Conservation (phyloP, 2,888 invertebrate genomes). For the Atrina japonica region DNA sequence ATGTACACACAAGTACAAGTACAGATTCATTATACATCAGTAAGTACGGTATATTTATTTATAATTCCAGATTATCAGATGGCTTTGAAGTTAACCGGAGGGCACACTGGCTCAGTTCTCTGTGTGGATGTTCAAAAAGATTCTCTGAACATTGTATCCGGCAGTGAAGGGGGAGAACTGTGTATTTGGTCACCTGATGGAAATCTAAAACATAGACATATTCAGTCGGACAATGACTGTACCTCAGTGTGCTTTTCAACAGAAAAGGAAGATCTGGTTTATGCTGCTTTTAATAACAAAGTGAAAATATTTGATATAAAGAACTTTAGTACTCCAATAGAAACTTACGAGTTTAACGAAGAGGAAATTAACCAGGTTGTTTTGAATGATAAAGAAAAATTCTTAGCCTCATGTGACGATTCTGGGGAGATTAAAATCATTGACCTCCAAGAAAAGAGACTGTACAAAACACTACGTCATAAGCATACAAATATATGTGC, state of each 20-base stretch:
- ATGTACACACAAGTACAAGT: too few relatives aligned
- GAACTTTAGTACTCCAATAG: conserved; percentile 60
- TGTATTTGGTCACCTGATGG: conserved; percentile 68
- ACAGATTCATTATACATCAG: too few relatives aligned
- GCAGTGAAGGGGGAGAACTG: conserved; percentile 71
- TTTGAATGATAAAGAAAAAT: conserved; percentile 73
- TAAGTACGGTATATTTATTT: too few relatives aligned
- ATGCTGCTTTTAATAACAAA: conserved; percentile 67
- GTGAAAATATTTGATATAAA: conserved; percentile 66
- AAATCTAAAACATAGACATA: conserved; percentile 55
- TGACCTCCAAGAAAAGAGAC: conserved; percentile 69
- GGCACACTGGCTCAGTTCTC: conserved; percentile 65
- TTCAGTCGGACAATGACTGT: conserved; percentile 64
- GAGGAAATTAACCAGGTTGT: conserved; percentile 78
- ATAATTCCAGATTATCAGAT: too few relatives aligned
- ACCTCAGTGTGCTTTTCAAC: conserved; percentile 71
- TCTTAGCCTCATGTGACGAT: conserved; percentile 78
- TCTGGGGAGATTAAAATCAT: conserved; percentile 76
- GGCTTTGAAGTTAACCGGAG: conserved; percentile 48
- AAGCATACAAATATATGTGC: conserved; percentile 79
- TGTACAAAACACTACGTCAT: conserved; percentile 73
- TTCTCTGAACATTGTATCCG: conserved; percentile 61
- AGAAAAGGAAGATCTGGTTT: conserved; percentile 67
- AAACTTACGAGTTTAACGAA: conserved; percentile 67
- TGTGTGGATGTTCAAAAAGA: conserved; percentile 66